Evolutionary conservation across 30 jellyfish, hydroid and myxozoan species (phyloP).

Genomic region (Hydractinia echinata): DNA sequence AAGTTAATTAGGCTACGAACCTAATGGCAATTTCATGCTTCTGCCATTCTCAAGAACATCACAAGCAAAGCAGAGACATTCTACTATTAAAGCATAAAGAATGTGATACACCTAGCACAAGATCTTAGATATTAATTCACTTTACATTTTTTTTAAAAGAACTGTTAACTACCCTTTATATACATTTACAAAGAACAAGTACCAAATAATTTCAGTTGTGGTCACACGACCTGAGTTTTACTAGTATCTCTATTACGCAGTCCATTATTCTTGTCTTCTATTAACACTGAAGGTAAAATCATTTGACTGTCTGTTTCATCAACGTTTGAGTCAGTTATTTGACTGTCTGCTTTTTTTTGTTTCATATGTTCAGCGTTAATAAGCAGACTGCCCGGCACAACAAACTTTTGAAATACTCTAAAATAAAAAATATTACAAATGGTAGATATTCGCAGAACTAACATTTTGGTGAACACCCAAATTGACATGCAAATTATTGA

Average conservation of each 20-base stretch:
- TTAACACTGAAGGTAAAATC: constrained; percentile 30
- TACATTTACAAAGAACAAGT: too few relatives aligned
- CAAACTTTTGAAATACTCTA: constrained; percentile 67
- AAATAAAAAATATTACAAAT: not conserved
- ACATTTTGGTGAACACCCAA: not conserved
- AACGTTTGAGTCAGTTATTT: not conserved
- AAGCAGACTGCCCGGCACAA: constrained; percentile 89
- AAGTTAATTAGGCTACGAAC: too few relatives aligned
- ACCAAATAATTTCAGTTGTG: too few relatives aligned
- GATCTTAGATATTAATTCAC: too few relatives aligned
- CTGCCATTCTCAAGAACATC: too few relatives aligned
- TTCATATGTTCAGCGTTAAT: constrained; percentile 34
- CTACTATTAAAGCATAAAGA: too few relatives aligned
- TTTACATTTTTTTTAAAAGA: too few relatives aligned
- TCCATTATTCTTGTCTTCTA: constrained; percentile 25
- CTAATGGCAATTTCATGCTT: too few relatives aligned
- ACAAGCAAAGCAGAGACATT: too few relatives aligned
- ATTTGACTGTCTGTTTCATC: constrained; percentile 31
- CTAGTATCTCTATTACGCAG: constrained; percentile 30
- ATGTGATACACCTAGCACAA: too few relatives aligned
- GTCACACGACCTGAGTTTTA: not conserved
- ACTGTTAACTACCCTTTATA: too few relatives aligned
- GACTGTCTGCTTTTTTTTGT: not conserved
- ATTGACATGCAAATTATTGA: not conserved
- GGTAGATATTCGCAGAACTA: not conserved